Base-by-base conservation (phyloP, 2,888 invertebrate species). In the Odiellus spinosus region DNA sequence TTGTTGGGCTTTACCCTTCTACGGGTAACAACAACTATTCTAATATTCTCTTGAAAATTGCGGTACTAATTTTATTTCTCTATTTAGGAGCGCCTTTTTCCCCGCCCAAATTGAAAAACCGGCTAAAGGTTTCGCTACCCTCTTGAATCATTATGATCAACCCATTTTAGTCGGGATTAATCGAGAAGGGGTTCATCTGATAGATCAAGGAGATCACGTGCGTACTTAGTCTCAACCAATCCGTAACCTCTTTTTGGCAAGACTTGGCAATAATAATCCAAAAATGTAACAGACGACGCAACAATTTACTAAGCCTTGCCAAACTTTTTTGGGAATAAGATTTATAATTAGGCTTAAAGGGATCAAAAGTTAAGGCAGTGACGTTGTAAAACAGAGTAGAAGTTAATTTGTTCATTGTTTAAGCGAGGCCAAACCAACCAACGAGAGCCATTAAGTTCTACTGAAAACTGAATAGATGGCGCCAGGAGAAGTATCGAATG, bases 91-190 rank as follows among this genome's bases (percentile, higher is more conserved):
- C 51, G 90, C 90, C 18, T 91, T 87, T 71, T 93, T 93, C 68
- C 83, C 84, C 71, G 91, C 90, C 8, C 88, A 90, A 70, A 81
- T 93, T 45, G 91, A 93, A 66, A 84, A 86, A 66, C 90, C 90
- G 0, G 80, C 84, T 1, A 75, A 84, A 14, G 85, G 85, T 42
- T 70, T 90, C 49, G 81, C 82, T 50, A 82, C 85, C 47, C 73
- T 88, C 60, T 74, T 88, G 48, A 83, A 81, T 1, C 82, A 86
- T 64, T 82, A 80, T 57, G 90, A 91, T 64, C 76, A 86, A 55
- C 81, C 86, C 4, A 85, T 95, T 17, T 71, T 84, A 39, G 77
- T 91, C 36, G 88, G 84, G n/a, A 77, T 93, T 59, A 90, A 87
- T 63, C 76, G 80, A 2, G 76, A 76, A 48, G 85, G 85, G 3